Evolutionary conservation across 2,888 invertebrate genomes (phyloP).

Genomic region (Sarcophaga subvicina): DNA sequence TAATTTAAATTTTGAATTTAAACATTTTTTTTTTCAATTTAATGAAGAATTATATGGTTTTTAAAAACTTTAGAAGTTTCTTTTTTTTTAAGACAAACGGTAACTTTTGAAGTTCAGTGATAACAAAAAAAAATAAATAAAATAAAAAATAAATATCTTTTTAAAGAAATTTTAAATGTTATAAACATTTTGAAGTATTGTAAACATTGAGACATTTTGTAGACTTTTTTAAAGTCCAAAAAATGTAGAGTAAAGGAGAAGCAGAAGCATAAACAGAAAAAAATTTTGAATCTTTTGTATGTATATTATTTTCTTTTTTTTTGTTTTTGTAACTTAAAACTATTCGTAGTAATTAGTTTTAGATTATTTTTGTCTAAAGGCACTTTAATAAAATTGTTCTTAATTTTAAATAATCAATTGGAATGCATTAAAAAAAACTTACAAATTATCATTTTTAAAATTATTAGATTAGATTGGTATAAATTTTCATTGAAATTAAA

Average conservation of each 20-base stretch:
- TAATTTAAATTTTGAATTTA: conserved; percentile 52
- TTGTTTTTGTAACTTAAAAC: conserved; percentile 39
- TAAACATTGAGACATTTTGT: not conserved
- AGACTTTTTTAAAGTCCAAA: conserved; percentile 50
- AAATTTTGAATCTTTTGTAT: not conserved
- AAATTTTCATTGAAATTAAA: conserved; percentile 32
- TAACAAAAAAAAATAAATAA: not conserved
- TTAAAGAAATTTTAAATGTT: not conserved
- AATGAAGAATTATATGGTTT: not conserved
- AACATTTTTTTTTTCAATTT: not conserved
- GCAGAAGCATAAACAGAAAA: too few relatives aligned
- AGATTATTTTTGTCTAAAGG: conserved; percentile 56
- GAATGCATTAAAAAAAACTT: conserved; percentile 50
- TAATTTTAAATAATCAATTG: conserved; percentile 50
- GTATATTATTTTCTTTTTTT: conserved; percentile 13
- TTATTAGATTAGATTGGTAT: conserved; percentile 19
- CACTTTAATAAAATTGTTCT: conserved; percentile 64
- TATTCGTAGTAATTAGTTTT: conserved; percentile 18
- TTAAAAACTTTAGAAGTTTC: not conserved
- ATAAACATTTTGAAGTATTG: not conserved
- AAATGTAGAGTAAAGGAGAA: not conserved
- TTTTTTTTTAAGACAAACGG: not conserved
- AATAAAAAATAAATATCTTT: too few relatives aligned
- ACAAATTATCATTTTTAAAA: conserved; percentile 27
- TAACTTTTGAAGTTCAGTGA: conserved; percentile 43